Conservation (phyloP, 92 coral and sea anemone species). For the Parazoanthus darwini region DNA sequence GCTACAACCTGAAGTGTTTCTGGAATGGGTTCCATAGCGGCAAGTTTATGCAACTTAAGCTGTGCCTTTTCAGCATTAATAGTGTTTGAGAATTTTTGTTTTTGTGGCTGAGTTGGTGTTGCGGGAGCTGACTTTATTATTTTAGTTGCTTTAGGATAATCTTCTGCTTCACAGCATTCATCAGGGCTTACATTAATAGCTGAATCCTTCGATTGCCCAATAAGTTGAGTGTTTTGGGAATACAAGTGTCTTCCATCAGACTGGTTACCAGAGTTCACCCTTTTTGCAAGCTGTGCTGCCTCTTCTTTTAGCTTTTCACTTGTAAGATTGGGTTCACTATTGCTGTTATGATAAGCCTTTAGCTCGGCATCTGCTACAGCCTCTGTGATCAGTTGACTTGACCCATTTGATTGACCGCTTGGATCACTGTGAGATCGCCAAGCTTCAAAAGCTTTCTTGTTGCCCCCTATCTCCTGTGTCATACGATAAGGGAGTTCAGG, state of each 20-base stretch:
- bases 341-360: constrained; percentile 80
- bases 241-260: constrained; percentile 54
- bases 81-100: constrained; percentile 62
- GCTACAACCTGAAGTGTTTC: constrained; percentile 78
- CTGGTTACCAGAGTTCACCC: constrained; percentile 65
- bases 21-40: constrained; percentile 86
- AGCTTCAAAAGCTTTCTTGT: constrained; percentile 55
- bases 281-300: constrained; percentile 79
- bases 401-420: constrained; percentile 75
- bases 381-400: constrained; percentile 71
- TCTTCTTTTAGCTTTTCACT: constrained; percentile 86
- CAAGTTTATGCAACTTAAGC: constrained; percentile 76
- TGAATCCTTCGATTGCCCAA: constrained; percentile 38
- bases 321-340: constrained; percentile 88
- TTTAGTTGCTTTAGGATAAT: constrained; percentile 46
- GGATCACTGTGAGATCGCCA: constrained; percentile 98
- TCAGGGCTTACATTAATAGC: constrained; percentile 72
- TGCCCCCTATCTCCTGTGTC: constrained; percentile 45
- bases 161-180: constrained; percentile 64
- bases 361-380: constrained; percentile 87
- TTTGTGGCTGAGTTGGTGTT: constrained; percentile 50
- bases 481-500: constrained; percentile 73
- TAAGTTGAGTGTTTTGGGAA: constrained; percentile 9
- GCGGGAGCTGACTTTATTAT: constrained; percentile 72
- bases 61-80: constrained; percentile 81